phyloP scores from a whole-genome alignment of 2,888 invertebrate species.

The Eretmocerus hayati region DNA sequence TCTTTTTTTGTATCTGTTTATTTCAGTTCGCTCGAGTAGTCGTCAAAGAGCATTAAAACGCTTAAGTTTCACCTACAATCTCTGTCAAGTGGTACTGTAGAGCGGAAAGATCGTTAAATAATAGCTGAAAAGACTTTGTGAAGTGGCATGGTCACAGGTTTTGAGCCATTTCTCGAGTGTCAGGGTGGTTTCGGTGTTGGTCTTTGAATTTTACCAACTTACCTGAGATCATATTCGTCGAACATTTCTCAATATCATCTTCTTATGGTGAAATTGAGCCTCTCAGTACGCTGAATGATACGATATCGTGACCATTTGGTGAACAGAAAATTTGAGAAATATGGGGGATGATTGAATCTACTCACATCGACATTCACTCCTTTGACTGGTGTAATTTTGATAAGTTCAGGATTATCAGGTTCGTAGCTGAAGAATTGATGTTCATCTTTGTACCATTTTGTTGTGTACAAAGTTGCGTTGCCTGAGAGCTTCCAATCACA shows the following conservation, averaged over 20 bases:
- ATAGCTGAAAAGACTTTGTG: too few relatives aligned
- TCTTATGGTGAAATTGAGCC: too few relatives aligned
- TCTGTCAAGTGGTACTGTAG: not conserved
- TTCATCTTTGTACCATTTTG: constrained; percentile 41
- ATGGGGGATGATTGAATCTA: constrained; percentile 10
- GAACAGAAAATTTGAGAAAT: too few relatives aligned
- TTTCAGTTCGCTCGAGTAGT: not conserved
- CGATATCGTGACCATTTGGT: too few relatives aligned
- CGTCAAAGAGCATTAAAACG: not conserved
- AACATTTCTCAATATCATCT: too few relatives aligned
- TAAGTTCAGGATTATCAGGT: constrained; percentile 28
- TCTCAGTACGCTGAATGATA: too few relatives aligned
- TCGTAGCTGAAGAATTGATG: constrained; percentile 39
- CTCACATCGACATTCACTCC: constrained; percentile 37
- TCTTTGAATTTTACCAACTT: too few relatives aligned
- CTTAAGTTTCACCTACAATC: not conserved
- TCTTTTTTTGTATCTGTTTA: not conserved
- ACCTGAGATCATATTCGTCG: too few relatives aligned
- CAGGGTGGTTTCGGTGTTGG: too few relatives aligned
- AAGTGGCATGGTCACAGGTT: too few relatives aligned
- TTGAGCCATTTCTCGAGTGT: too few relatives aligned
- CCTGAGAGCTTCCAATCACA: constrained; percentile 33
- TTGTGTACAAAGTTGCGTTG: constrained; percentile 31
- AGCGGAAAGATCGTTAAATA: not conserved
- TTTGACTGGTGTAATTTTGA: constrained; percentile 29